Evolutionary conservation across 2,113 vertebrate species (phyloP).

Genomic region (Orycteropus afer): DNA sequence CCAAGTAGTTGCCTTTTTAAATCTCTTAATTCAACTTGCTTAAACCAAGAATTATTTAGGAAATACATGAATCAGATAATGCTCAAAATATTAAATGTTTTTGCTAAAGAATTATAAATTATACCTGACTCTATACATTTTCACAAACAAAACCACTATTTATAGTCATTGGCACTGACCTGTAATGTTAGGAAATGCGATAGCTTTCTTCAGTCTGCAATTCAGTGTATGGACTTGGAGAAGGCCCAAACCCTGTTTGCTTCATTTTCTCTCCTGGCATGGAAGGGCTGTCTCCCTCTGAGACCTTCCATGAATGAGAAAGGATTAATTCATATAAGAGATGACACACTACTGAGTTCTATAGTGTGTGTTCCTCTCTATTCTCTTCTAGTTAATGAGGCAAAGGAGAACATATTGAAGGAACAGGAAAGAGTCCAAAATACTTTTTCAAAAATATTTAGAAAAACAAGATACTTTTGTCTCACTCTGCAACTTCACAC

Average conservation of each 20-base stretch:
- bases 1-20: neutral
- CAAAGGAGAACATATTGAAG: neutral
- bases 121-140: neutral
- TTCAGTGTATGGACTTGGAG: neutral
- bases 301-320: neutral
- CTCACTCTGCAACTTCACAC: neutral
- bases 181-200: neutral
- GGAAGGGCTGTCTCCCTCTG: fast-evolving
- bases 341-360: neutral
- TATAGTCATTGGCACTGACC: neutral
- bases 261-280: neutral
- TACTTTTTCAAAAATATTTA: neutral
- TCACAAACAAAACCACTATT: neutral
- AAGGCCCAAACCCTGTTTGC: neutral
- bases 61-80: conserved; percentile 17
- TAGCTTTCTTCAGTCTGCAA: neutral
- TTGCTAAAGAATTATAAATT: neutral
- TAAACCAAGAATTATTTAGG: neutral
- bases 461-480: neutral
- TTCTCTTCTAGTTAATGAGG: neutral
- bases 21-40: neutral
- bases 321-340: neutral
- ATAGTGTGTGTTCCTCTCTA: neutral
- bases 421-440: neutral
- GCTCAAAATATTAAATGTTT: neutral